These are phyloP conservation scores for Cuniculus paca DNA, from an alignment of 2,797 vertebrate genomes.

Conservation along the genomic window DNA sequence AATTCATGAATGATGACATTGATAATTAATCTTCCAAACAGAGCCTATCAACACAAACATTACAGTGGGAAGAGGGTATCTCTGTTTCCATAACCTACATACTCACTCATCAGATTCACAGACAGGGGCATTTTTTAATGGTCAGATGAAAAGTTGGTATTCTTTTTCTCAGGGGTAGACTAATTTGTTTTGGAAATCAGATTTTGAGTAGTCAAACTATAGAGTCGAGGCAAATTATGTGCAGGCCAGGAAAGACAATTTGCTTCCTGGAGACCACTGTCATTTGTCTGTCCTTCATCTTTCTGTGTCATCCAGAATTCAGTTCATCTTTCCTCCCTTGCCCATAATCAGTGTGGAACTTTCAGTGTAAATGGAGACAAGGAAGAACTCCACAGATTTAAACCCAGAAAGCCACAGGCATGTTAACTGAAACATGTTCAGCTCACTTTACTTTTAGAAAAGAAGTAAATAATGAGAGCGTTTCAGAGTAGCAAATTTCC, in stretches of 20 bases:
- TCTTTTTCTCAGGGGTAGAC: constrained; percentile 24
- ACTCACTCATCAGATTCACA: constrained; percentile 55
- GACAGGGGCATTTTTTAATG: constrained; percentile 39
- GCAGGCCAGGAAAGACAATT: constrained; percentile 5
- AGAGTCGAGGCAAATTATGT: constrained; percentile 61
- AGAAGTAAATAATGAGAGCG: not conserved
- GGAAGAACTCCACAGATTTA: constrained; percentile 30
- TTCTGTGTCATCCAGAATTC: not conserved
- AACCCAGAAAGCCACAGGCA: not conserved
- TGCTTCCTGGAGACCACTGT: not conserved
- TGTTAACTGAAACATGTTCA: not conserved
- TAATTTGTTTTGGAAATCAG: constrained; percentile 82
- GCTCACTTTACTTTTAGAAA: constrained; percentile 31
- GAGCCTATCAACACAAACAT: constrained; percentile 73
- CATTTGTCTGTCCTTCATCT: not conserved
- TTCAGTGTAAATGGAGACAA: constrained; percentile 24
- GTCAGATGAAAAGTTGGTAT: constrained; percentile 34
- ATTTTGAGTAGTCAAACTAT: constrained; percentile 54
- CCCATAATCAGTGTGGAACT: not conserved
- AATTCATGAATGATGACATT: constrained; percentile 75
- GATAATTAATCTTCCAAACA: constrained; percentile 76
- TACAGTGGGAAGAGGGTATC: constrained; percentile 71
- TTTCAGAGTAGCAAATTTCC: not conserved
- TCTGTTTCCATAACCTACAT: constrained; percentile 76
- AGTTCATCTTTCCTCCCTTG: not conserved